phyloP scores from a whole-genome alignment of 2,888 invertebrate species.

The Galerucella calmariensis region DNA sequence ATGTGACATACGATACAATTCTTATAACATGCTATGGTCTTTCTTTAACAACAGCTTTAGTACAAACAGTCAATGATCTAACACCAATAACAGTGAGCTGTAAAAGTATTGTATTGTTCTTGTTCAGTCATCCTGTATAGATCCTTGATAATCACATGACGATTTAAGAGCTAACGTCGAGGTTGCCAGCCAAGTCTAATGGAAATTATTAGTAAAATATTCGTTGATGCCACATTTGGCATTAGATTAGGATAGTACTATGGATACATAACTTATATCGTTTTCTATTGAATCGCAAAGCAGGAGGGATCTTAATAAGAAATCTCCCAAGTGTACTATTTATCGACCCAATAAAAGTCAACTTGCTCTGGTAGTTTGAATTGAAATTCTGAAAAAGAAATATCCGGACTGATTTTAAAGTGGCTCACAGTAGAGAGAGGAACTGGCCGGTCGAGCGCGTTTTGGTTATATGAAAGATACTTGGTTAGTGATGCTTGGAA shows the following conservation, averaged over 20 bases:
- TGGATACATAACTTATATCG: conserved; percentile 43
- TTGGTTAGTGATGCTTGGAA: conserved; percentile 20
- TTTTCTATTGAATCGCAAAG: conserved; percentile 35
- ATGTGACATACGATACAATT: too few relatives aligned
- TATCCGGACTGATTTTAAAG: conserved; percentile 35
- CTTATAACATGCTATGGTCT: too few relatives aligned
- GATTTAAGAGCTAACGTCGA: conserved; percentile 54
- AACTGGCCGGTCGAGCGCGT: conserved; percentile 14
- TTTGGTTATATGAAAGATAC: conserved; percentile 21
- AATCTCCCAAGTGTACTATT: conserved; percentile 32
- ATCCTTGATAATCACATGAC: conserved; percentile 45
- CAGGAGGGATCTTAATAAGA: conserved; percentile 35
- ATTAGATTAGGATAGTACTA: conserved; percentile 40
- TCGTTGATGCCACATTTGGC: conserved; percentile 42
- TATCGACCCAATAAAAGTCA: conserved; percentile 36
- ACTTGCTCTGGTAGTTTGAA: conserved; percentile 31
- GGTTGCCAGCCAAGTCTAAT: conserved; percentile 45
- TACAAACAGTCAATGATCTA: too few relatives aligned
- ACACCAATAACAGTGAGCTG: not conserved
- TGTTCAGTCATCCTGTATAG: not conserved
- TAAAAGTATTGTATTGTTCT: not conserved
- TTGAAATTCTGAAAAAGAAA: conserved; percentile 35
- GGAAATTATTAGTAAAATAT: conserved; percentile 46
- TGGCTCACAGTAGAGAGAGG: conserved; percentile 20
- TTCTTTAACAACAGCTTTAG: too few relatives aligned